Conservation (phyloP, 1,140 invertebrate species). For the Pseudachorutes palmiensis region DNA sequence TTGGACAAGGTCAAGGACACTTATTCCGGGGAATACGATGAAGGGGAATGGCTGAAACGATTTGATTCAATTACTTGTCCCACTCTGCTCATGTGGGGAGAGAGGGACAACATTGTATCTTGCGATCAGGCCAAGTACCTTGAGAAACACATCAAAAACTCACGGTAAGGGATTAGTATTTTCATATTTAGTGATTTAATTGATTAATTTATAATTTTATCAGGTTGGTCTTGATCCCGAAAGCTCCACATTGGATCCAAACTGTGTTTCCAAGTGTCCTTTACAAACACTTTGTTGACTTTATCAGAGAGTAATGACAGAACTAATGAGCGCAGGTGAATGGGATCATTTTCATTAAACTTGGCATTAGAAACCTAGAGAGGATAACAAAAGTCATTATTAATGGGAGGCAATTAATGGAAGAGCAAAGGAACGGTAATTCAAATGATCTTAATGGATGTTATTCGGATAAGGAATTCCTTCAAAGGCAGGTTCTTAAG, state of each 20-base stretch:
- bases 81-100: neutral
- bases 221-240: neutral
- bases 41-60: neutral
- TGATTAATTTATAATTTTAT: neutral
- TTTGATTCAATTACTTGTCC: neutral
- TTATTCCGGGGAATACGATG: neutral
- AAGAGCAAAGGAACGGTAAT: too few relatives aligned
- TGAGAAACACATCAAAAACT: neutral
- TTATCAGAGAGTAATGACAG: too few relatives aligned
- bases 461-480: too few relatives aligned
- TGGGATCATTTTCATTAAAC: too few relatives aligned
- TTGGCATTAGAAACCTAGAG: too few relatives aligned
- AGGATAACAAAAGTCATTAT: too few relatives aligned
- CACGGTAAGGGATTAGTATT: neutral
- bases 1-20: neutral
- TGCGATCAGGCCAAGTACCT: neutral
- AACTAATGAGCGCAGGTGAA: too few relatives aligned
- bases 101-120: neutral
- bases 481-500: too few relatives aligned
- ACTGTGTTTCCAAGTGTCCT: neutral
- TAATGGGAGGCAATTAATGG: too few relatives aligned
- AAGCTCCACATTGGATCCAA: conserved; percentile 7
- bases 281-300: neutral
- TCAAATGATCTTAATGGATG: too few relatives aligned
- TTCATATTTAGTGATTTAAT: too few relatives aligned